Percentiles rank a stretch among this genome's conserved stretches.
Evolutionary conservation across 2,888 invertebrate species (phyloP).

Genomic region (Lithophane socia): DNA sequence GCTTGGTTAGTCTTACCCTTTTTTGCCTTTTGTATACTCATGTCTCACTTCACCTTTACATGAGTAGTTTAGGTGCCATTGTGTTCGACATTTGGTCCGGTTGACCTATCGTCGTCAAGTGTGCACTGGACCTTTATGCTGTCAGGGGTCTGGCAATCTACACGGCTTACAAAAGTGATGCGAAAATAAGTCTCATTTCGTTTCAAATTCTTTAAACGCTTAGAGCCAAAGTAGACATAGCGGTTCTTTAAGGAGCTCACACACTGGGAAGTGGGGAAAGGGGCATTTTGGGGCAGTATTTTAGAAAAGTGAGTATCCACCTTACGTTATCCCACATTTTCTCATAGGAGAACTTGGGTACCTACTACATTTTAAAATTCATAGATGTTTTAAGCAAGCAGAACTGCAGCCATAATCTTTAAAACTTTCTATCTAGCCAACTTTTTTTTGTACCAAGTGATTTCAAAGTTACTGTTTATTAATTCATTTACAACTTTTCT

Average conservation of each 20-base stretch:
- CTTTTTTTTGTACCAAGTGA: background rate
- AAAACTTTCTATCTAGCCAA: background rate
- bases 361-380: background rate
- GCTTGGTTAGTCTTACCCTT: slow-evolving; percentile 18
- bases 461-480: slow-evolving; percentile 17
- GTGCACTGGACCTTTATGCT: background rate
- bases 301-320: background rate
- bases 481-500: slow-evolving; percentile 7
- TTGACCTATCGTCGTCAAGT: background rate
- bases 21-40: slow-evolving; percentile 11
- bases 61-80: slow-evolving; percentile 1
- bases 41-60: slow-evolving; percentile 24
- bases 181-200: background rate
- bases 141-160: background rate
- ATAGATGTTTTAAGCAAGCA: background rate
- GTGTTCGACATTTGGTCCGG: slow-evolving; percentile 10
- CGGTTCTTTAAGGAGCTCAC: background rate
- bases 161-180: background rate
- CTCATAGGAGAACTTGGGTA: background rate
- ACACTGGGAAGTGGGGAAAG: background rate
- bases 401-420: background rate
- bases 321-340: too few relatives aligned
- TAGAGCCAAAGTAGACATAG: background rate
- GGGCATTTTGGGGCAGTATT: background rate
- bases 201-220: background rate